phyloP scores from a whole-genome alignment of 1,140 invertebrate species.

The Homarus americanus region DNA sequence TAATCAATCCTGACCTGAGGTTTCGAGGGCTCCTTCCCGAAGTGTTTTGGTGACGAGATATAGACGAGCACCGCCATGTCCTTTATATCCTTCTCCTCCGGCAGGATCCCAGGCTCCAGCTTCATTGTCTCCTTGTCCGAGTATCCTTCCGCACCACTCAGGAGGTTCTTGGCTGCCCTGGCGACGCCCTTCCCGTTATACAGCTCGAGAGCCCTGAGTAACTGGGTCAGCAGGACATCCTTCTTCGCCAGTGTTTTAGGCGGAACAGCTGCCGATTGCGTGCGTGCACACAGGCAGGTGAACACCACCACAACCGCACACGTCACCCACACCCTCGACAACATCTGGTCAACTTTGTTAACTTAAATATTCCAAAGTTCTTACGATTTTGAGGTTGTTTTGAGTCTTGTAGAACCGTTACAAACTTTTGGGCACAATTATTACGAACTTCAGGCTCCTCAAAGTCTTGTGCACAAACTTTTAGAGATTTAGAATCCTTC shows the following conservation, averaged over 20 bases:
- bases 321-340: neutral
- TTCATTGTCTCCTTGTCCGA: neutral
- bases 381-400: no score
- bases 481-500: no score
- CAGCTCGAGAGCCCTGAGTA: neutral
- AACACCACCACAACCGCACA: neutral
- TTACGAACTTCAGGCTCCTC: no score
- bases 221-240: constrained; percentile 15
- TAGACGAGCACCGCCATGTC: neutral
- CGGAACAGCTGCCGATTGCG: neutral
- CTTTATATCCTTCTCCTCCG: neutral
- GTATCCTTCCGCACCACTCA: neutral
- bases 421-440: no score
- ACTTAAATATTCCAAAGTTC: no score
- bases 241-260: neutral
- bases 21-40: neutral
- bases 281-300: neutral
- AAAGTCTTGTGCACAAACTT: no score
- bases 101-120: neutral
- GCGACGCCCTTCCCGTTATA: neutral
- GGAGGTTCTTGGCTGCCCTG: neutral
- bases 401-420: no score
- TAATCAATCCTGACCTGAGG: neutral
- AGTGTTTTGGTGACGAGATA: neutral
- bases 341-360: no score